Percentiles rank a stretch among this genome's conserved stretches.
These are phyloP conservation scores for Sebastes reedi DNA, from an alignment of 2,797 vertebrate species.

Conservation along the genomic window DNA sequence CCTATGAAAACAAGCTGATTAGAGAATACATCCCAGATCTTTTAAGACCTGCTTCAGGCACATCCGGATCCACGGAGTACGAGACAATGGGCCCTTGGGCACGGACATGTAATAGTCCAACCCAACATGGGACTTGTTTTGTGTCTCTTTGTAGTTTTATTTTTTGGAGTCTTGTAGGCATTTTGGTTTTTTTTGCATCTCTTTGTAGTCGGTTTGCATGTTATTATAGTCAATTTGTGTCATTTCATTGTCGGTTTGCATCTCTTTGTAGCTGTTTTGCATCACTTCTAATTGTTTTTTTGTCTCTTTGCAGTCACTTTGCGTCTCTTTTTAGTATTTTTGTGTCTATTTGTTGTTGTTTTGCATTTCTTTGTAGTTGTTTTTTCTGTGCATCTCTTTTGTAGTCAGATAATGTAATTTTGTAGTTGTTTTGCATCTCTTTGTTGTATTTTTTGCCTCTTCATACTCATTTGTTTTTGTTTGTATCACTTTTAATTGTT, in stretches of 20 bases:
- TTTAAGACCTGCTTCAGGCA: constrained; percentile 6
- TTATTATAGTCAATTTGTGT: no score
- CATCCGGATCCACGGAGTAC: not conserved
- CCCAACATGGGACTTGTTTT: not conserved
- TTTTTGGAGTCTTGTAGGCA: not conserved
- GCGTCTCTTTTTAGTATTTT: not conserved
- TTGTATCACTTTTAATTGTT: no score
- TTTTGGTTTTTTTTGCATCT: not conserved
- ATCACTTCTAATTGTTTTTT: not conserved
- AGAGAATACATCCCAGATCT: not conserved
- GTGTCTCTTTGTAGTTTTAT: not conserved
- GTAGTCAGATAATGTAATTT: no score
- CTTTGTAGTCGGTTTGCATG: not conserved
- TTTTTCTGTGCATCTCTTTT: no score
- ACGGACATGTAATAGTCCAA: not conserved
- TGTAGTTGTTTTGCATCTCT: not conserved
- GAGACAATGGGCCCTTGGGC: not conserved
- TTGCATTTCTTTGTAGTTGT: not conserved
- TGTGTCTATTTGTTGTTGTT: not conserved
- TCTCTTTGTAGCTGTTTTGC: not conserved
- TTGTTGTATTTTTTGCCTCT: not conserved
- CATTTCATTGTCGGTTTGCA: not conserved
- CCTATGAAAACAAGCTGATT: not conserved
- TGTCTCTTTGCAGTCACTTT: not conserved
- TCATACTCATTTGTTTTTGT: not conserved